A percentile compares a stretch with the other conserved stretches of the same genome.
These are phyloP conservation scores for Pterocles gutturalis DNA, from an alignment of 2,113 vertebrate genomes.

Conservation along the genomic window DNA sequence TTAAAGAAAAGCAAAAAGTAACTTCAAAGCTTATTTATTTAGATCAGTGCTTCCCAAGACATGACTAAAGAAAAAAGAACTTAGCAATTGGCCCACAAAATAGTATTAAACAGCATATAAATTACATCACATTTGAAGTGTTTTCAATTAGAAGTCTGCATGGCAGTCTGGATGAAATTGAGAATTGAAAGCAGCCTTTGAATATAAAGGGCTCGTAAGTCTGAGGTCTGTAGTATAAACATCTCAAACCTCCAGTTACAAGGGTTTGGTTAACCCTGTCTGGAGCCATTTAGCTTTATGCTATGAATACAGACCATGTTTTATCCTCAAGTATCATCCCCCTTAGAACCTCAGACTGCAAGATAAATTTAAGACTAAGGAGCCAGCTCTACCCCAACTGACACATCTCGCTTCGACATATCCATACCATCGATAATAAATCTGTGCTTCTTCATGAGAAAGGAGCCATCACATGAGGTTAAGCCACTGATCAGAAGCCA, in stretches of 20 bases:
- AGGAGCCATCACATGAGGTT: background rate
- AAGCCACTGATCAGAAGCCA: background rate
- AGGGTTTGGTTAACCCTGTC: background rate
- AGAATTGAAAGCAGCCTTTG: background rate
- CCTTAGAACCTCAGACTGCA: background rate
- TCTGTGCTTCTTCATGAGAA: background rate
- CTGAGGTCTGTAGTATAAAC: background rate
- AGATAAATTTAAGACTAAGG: background rate
- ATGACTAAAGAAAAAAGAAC: background rate
- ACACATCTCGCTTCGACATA: background rate
- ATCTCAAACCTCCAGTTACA: conserved; percentile 8
- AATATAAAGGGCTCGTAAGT: background rate
- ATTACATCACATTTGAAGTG: conserved; percentile 6
- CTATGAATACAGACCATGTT: background rate
- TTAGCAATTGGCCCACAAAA: background rate
- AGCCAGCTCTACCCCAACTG: background rate
- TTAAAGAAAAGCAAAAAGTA: background rate
- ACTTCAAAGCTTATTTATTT: conserved; percentile 12
- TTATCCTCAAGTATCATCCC: background rate
- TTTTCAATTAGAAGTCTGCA: conserved; percentile 26
- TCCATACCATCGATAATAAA: background rate
- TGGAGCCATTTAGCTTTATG: background rate
- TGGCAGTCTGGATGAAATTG: background rate
- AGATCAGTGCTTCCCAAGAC: background rate
- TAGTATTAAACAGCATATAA: background rate